Evolutionary conservation across 2,888 invertebrate genomes (phyloP), one percentile per base, ranked within the genome.

Genomic region (Dusona sp.): DNA sequence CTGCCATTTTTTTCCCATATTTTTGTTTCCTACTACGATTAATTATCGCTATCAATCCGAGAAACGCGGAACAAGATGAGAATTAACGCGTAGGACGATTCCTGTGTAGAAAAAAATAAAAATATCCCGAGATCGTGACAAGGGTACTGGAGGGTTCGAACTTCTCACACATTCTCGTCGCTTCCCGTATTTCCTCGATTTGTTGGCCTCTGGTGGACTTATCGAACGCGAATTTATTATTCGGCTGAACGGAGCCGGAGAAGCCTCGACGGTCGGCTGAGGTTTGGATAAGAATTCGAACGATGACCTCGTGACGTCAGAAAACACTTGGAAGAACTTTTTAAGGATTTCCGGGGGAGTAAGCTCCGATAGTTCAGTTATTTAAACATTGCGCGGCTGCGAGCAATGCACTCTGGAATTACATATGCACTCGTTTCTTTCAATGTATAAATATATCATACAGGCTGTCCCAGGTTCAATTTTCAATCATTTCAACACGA

Each of bases 121-220:
- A 74, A n/a, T 42, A 25, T 54, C 48, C 13, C 11, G 45, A 45
- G 78, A 79, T 81, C 65, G 68, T 77, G 61, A 70, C 65, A 57
- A 29, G 73, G 73, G 80, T 73, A 38, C 29, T 2, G 57, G 83
- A 48, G 70, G 45, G 25, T 83, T 79, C 72, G 67, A 67, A 77
- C 72, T 80, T 67, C 42, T 74, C 51, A 16, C 65, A 29, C 45
- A 42, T 78, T 79, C 33, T 57, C 70, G 33, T 9, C 33, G 70
- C 81, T 51, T 74, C 64, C 29, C 67, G 65, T 67, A 84, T 83
- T 86, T 79, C 22, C 79, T 78, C 75, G 79, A 86, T 83, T 83
- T 78, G 73, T 77, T 73, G 65, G 13, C 29, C 65, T 48, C 33
- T 36, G 48, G 22, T 33, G 25, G 25, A 79, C 75, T 77, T 83